Evolutionary conservation across 2,888 invertebrate genomes (phyloP), one percentile per base, ranked within the genome.

Genomic region (Drosophila planitibia): DNA sequence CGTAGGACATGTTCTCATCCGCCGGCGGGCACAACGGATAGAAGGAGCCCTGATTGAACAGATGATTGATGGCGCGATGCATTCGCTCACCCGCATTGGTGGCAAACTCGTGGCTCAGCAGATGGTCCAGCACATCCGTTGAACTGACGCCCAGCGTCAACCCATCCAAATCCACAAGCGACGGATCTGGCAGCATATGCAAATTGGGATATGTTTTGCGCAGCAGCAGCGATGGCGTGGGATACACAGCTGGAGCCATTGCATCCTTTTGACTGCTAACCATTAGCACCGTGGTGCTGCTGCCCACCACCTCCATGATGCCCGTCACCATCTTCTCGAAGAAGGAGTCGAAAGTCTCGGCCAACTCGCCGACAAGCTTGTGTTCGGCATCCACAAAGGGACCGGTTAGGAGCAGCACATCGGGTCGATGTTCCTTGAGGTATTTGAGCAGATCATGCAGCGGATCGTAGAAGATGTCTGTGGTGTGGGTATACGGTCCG

Each of bases 401-500:
- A 0, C 99, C 98, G 16, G 96, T 95, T 85, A 99, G 94, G 74
- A 99, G 95, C 47, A 97, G 95, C 28, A 98, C 94, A 92, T 98
- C 96, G 0, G 98, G 98, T 82, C 95, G 94, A 76, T 96, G 94
- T 19, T 95, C 94, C 66, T 93, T 94, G 0, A 97, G 95, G 87
- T 96, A 95, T 22, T 94, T 91, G 14, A 98, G 93, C 30, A 98
- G 94, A 89, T 98, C 97, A 83, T 96, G 95, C 44, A 98, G 93
- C 0, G 98, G 98, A 88, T 97, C 96, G 91, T 97, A 98, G 0
- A 95, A 93, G 66, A 98, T 92, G 91, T 96, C 96, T 86, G 97
- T 96, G 3, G 95, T 94, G 5, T 96, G 95, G 0, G 98, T 97
- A 91, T 96, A 98, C 0, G 98, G 98, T 0, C 98, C 98, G 32